These are phyloP conservation scores for Zygothrica quintamaculata DNA, from an alignment of 2,888 invertebrate genomes.

Conservation along the genomic window DNA sequence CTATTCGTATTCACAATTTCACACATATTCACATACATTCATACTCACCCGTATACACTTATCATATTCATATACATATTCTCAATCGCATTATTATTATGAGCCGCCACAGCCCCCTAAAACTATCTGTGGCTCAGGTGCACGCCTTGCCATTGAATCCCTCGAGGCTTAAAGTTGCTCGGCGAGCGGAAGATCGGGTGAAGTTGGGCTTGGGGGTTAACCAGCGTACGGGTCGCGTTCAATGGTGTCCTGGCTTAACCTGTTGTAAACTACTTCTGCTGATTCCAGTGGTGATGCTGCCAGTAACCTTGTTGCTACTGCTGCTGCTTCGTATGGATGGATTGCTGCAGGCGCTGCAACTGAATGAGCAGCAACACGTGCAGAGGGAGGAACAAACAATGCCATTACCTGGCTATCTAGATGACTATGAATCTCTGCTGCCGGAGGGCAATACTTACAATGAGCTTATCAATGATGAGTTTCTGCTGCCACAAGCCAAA, in stretches of 20 bases:
- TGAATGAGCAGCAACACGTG: constrained; percentile 64
- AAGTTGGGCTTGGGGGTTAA: constrained; percentile 82
- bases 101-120: constrained; percentile 65
- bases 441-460: constrained; percentile 57
- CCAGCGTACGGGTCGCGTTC: constrained; percentile 82
- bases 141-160: constrained; percentile 42
- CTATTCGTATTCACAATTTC: constrained; percentile 9
- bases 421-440: constrained; percentile 65
- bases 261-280: constrained; percentile 83
- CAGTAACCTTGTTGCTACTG: constrained; percentile 81
- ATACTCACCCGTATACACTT: constrained; percentile 1
- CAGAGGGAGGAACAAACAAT: constrained; percentile 51
- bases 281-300: constrained; percentile 84
- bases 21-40: constrained; percentile 8
- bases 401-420: constrained; percentile 40
- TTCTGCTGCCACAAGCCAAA: constrained; percentile 47
- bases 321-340: constrained; percentile 82
- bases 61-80: constrained; percentile 18
- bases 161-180: neutral
- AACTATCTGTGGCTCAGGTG: constrained; percentile 69
- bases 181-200: constrained; percentile 38
- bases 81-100: constrained; percentile 51
- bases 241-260: constrained; percentile 84
- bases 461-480: constrained; percentile 64
- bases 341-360: constrained; percentile 79